phyloP scores from a whole-genome alignment of 2,113 vertebrate genomes.

The Leptocoma aspasia region DNA sequence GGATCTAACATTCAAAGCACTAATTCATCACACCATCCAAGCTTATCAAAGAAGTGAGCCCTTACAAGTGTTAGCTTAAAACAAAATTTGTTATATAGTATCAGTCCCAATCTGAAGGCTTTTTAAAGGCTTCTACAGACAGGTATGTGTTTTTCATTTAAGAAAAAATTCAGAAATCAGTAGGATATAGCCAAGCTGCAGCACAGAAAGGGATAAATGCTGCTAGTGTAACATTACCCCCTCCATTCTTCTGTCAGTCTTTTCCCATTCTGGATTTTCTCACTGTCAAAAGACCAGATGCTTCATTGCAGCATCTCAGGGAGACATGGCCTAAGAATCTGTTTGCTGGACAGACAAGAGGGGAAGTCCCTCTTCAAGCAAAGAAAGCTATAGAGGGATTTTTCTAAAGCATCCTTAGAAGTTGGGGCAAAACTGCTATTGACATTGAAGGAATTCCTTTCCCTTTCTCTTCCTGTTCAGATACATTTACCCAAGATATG shows the following conservation, averaged over 20 bases:
- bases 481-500: neutral
- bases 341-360: neutral
- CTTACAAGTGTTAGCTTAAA: neutral
- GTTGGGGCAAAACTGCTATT: neutral
- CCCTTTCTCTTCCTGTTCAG: neutral
- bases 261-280: neutral
- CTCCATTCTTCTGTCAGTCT: neutral
- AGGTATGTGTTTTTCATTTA: neutral
- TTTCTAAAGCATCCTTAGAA: neutral
- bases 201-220: neutral
- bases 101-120: neutral
- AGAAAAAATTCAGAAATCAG: neutral
- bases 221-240: neutral
- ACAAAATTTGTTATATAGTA: neutral
- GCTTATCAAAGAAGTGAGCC: neutral
- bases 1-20: neutral
- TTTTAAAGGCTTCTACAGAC: neutral
- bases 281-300: neutral
- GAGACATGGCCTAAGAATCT: neutral
- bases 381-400: neutral
- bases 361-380: neutral
- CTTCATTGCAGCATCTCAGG: neutral
- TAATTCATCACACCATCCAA: neutral
- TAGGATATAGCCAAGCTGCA: neutral
- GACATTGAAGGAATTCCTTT: neutral